Evolutionary conservation across 1,140 invertebrate species (phyloP).

Genomic region (Dreissena rostriformis): DNA sequence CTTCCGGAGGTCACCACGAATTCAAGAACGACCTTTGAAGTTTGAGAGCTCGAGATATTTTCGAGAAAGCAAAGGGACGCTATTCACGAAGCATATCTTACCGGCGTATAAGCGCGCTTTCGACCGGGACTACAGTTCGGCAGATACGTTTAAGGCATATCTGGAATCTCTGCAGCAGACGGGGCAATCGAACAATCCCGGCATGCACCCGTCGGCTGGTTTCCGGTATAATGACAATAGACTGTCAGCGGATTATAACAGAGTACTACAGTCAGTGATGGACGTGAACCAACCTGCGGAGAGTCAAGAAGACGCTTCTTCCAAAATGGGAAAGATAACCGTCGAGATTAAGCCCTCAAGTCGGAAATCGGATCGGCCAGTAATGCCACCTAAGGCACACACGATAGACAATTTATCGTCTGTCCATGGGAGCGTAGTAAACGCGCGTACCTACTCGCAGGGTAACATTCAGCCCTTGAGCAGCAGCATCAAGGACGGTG

Average conservation of each 20-base stretch:
- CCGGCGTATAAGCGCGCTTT: slow-evolving; percentile 21
- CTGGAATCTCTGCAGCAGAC: slow-evolving; percentile 38
- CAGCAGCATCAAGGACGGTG: slow-evolving; percentile 27
- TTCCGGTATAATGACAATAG: slow-evolving; percentile 1
- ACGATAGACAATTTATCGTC: slow-evolving; percentile 44
- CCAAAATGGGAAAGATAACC: background rate
- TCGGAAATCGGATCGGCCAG: background rate
- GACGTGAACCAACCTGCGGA: slow-evolving; percentile 38
- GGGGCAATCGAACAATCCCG: slow-evolving; percentile 18
- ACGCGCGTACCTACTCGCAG: slow-evolving; percentile 27
- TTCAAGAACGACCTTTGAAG: slow-evolving; percentile 35
- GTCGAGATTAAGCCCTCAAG: slow-evolving; percentile 26
- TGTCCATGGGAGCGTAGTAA: slow-evolving; percentile 36
- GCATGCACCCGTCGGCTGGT: slow-evolving; percentile 5
- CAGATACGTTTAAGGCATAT: slow-evolving; percentile 49
- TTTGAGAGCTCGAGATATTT: slow-evolving; percentile 30
- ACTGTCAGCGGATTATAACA: slow-evolving; percentile 22
- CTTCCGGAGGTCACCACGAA: slow-evolving; percentile 8
- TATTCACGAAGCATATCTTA: slow-evolving; percentile 27
- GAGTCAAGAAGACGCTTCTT: background rate
- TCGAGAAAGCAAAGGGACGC: slow-evolving; percentile 19
- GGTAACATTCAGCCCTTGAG: slow-evolving; percentile 8
- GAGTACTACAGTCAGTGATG: slow-evolving; percentile 32
- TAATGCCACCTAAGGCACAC: slow-evolving; percentile 3
- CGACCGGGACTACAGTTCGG: slow-evolving; percentile 49